Evolutionary conservation across 1,140 invertebrate genomes (phyloP), one percentile per base, ranked within the genome.

Genomic region (Chionoecetes opilio): DNA sequence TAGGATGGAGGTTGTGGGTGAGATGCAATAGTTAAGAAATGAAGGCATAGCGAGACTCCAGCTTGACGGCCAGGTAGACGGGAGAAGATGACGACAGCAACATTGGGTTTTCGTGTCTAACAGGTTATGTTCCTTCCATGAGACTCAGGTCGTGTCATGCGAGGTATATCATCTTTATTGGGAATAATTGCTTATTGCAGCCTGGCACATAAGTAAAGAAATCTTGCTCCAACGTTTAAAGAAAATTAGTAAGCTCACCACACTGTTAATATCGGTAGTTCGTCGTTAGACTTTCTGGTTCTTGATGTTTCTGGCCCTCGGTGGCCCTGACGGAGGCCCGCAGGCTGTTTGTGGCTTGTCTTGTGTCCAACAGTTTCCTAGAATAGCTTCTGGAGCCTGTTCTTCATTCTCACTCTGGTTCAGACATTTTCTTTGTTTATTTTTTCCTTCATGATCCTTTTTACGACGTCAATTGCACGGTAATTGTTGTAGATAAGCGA

Each of bases 131-230:
- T 82, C 11, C 2, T 75, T 35, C 75, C 34, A n/a, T 34, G 6
- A 53, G 21, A 53, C 46, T n/a, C 53, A 29, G n/a, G 31, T 91
- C 32, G 32, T 91, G 38, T 63, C 91, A 82, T 34, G 32, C 21
- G 8, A 21, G 53, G 35, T 92, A 35, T 82, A 92, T 92, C 91
- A 32, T 82, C 91, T 92, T 92, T 92, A 92, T 92, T 53, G 82
- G 37, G 53, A 82, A 82, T 92, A 92, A 92, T 92, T 92, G 91
- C 82, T 82, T 82, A 92, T 92, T 63, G 91, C 82, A 92, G 34
- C 53, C 21, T 37, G 32, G 53, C 31, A 35, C 34, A 92, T 38
- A 89, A 75, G 32, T 38, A 35, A 41, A 14, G 37, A 92, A 92
- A 88, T 88, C 37, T 37, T 17, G 34, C 35, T 88, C 17, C 37